Conservation (phyloP, 2,797 vertebrate species). For the Rhadinocentrus ornatus region DNA sequence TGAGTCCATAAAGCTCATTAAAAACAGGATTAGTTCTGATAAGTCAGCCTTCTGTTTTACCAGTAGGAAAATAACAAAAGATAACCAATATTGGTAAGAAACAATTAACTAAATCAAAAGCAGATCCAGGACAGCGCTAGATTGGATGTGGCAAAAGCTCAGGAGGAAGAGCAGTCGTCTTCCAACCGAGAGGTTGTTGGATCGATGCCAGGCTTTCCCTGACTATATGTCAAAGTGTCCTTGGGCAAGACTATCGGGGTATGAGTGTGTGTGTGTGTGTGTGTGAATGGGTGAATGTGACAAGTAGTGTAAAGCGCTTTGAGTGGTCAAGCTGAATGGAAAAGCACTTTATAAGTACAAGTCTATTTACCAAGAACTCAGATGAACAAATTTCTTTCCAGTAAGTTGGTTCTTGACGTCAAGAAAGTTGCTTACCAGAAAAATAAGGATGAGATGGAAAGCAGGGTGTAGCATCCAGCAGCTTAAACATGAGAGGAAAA, state of each 20-base stretch:
- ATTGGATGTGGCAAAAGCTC: slow-evolving; percentile 30
- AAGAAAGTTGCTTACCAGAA: slow-evolving; percentile 31
- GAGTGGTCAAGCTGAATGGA: not conserved
- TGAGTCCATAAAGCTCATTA: slow-evolving; percentile 4
- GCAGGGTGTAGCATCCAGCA: slow-evolving; percentile 19
- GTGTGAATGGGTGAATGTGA: too few species aligned
- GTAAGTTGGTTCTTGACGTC: slow-evolving; percentile 60
- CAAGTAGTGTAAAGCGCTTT: too few species aligned
- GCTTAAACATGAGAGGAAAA: slow-evolving; percentile 22
- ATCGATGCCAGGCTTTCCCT: too few species aligned
- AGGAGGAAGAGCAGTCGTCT: too few species aligned
- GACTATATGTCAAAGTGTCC: too few species aligned
- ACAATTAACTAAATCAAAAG: slow-evolving; percentile 19
- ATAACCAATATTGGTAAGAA: slow-evolving; percentile 2
- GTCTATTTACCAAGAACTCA: not conserved
- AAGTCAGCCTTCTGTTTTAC: not conserved
- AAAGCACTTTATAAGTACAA: too few species aligned
- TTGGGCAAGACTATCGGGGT: too few species aligned
- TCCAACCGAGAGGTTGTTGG: too few species aligned
- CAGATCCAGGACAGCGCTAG: not conserved
- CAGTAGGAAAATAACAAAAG: slow-evolving; percentile 6
- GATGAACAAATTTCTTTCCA: slow-evolving; percentile 39
- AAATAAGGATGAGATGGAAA: slow-evolving; percentile 33
- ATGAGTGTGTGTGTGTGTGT: too few species aligned
- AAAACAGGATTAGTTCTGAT: slow-evolving; percentile 3